phyloP scores from a whole-genome alignment of 2,888 invertebrate species.

The Timandra comae region DNA sequence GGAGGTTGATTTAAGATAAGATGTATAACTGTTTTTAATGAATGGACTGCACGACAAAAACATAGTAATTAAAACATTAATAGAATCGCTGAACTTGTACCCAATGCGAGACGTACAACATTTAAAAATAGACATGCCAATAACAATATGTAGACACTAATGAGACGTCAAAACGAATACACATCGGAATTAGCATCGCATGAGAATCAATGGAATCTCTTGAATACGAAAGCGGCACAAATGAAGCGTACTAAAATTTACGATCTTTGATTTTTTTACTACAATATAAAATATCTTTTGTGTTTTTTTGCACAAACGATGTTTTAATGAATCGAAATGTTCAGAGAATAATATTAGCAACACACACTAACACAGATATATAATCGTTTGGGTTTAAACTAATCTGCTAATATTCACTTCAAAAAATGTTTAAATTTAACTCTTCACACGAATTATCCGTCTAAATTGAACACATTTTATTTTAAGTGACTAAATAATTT shows the following conservation, averaged over 20 bases:
- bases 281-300: neutral
- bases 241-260: constrained; percentile 14
- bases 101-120: constrained; percentile 27
- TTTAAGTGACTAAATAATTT: constrained; percentile 27
- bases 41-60: constrained; percentile 19
- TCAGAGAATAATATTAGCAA: too few species aligned
- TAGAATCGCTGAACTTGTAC: constrained; percentile 26
- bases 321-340: too few species aligned
- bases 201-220: constrained; percentile 30
- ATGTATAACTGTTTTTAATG: too few species aligned
- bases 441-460: constrained; percentile 20
- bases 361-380: too few species aligned
- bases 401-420: too few species aligned
- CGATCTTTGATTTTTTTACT: neutral
- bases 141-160: constrained; percentile 58
- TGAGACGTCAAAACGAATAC: constrained; percentile 48
- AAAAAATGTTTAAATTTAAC: too few species aligned
- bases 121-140: constrained; percentile 52
- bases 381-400: too few species aligned
- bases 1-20: too few species aligned
- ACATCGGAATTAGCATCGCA: constrained; percentile 43
- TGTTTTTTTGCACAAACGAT: neutral
- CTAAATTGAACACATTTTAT: constrained; percentile 23
- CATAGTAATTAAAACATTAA: constrained; percentile 28
- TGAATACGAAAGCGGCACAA: constrained; percentile 16